These are phyloP conservation scores for Eristalis pertinax DNA, from an alignment of 2,888 invertebrate genomes.

Conservation along the genomic window DNA sequence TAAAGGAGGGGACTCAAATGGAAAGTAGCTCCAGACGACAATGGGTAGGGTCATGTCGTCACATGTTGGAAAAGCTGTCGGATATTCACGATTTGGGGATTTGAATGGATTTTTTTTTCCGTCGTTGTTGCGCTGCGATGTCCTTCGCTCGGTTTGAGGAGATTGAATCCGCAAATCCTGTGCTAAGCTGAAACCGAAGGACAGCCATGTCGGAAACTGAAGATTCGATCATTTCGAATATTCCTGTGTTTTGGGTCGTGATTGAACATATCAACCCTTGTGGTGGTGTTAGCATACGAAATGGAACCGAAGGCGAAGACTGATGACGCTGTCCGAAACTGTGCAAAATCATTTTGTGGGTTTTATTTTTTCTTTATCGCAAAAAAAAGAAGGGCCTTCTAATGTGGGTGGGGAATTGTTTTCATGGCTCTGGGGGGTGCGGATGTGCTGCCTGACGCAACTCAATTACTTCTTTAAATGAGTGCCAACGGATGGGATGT, in stretches of 20 bases:
- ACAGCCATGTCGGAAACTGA: constrained; percentile 4
- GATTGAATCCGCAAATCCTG: constrained; percentile 33
- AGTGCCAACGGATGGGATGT: too few relatives aligned
- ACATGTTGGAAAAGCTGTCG: constrained; percentile 9
- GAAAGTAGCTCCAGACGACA: constrained; percentile 14
- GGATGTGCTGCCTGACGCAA: too few relatives aligned
- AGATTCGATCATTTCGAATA: constrained; percentile 15
- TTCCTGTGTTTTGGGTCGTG: not conserved
- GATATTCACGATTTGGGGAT: constrained; percentile 9
- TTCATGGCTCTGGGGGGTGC: too few relatives aligned
- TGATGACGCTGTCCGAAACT: not conserved
- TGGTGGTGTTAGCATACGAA: constrained; percentile 3
- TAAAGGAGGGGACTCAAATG: not conserved
- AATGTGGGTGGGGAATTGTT: too few relatives aligned
- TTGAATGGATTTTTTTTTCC: constrained; percentile 2
- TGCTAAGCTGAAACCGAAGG: constrained; percentile 2
- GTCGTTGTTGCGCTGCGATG: not conserved
- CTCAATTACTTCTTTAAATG: too few relatives aligned
- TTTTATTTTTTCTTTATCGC: not conserved
- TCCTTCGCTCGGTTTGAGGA: constrained; percentile 1
- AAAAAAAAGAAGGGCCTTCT: too few relatives aligned
- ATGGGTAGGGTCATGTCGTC: constrained; percentile 28
- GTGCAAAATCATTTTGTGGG: not conserved
- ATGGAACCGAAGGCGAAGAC: not conserved
- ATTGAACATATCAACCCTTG: not conserved